Base-by-base conservation (phyloP, 2,113 vertebrate genomes). In the Pluvialis apricaria region DNA sequence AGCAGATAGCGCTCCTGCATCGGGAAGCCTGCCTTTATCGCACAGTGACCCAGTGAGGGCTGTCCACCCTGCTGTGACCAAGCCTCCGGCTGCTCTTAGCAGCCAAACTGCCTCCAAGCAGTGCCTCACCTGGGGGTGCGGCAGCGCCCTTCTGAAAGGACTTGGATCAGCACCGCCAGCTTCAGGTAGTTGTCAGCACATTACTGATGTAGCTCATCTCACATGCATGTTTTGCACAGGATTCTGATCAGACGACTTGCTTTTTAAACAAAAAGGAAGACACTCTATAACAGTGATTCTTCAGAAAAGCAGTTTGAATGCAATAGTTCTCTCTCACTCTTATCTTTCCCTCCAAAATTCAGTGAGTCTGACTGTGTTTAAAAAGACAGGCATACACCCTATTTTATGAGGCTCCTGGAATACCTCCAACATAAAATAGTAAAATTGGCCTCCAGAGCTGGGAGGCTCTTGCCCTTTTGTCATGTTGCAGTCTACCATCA, bases 11-110 rank as follows among this genome's bases (percentile, higher is more conserved):
- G 28, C 9, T 44, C 36, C 52, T 49, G 57, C n/a, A 26, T 47
- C 3, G 5, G 47, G 45, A 90, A 26, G 34, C 24, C 29, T 29
- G n/a, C n/a, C 52, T 22, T 79, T 14, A 5, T 51, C 11, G 1
- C 4, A 2, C 45, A 10, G 72, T 6, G 54, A 24, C 36, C 54
- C 6, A 0, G 2, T 0, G 34, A 70, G 42, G 47, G 36, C 60
- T 49, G 7, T 11, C 31, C 29, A 21, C 12, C 6, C 15, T 31
- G 24, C n/a, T 5, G 49, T 5, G 52, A 20, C 19, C 29, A 51
- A 70, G 69, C 29, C 58, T 11, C 0, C 0, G 21, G 13, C 55
- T 26, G 44, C 45, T n/a, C 17, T 2, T 29, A 2, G n/a, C 38
- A 45, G 42, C 15, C 3, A 1, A 76, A 6, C 20, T 3, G 29